Base-by-base conservation (phyloP, 2,113 vertebrate species). In the Mustela nigripes region DNA sequence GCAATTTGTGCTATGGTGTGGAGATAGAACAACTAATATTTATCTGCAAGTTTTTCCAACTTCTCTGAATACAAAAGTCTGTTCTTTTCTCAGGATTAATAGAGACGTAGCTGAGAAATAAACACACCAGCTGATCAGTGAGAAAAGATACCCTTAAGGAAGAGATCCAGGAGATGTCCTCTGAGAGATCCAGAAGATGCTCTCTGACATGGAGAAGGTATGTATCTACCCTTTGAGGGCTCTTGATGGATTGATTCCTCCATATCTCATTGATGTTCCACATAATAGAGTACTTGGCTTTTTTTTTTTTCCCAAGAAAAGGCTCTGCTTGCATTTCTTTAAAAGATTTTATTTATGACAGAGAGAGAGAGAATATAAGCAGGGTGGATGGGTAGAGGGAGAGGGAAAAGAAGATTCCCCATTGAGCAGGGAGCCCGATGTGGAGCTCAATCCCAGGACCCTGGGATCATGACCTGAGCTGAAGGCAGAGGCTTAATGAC, bases 161-260 rank as follows among this genome's bases (percentile, higher is more conserved):
- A 50, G 0, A 16, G 12, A n/a, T 26, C 0, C 22, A n/a, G 50
- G 14, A 53, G 12, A 62, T 24, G 26, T 2, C 19, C 22, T 9
- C 12, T 0, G 31, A 11, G 36, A 39, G 36, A 39, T 39, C 4
- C 21, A 6, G 1, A 4, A 36, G 14, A 36, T 11, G 19, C 2
- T 5, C 4, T 10, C 5, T 1, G 42, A 50, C 19, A 19, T 28
- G 9, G 88, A 63, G 73, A 90, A 12, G 16, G 56, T 74, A 12
- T 28, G 11, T 33, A 18, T 45, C 36, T 73, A 11, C 2, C 19
- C 73, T 18, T 14, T 4, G 42, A 31, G 5, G 60, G 15, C 31
- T 36, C 3, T 22, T 63, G 21, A 26, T 50, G 73, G 22, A 22
- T 50, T 53, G 22, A 36, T 53, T 80, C 74, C 45, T 91, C 58